Percentiles rank a stretch among this genome's conserved stretches.
Conservation (phyloP, 2,113 vertebrate genomes). For the Gopherus flavomarginatus region DNA sequence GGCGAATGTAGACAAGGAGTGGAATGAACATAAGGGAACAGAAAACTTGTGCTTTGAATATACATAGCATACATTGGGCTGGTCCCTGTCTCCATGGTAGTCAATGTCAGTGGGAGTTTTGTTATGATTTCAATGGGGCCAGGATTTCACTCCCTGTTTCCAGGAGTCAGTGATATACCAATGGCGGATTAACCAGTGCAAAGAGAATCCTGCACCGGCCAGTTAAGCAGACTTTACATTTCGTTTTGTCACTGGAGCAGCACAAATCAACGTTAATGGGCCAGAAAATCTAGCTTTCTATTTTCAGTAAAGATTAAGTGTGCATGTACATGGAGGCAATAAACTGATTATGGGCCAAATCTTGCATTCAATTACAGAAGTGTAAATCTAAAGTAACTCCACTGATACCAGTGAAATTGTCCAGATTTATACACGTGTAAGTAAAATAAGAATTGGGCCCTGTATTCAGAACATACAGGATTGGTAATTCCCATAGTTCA, state of each 20-base stretch:
- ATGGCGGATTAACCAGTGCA: background rate
- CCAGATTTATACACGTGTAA: background rate
- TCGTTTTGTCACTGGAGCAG: background rate
- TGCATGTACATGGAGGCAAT: background rate
- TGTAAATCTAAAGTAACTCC: background rate
- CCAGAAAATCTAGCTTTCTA: background rate
- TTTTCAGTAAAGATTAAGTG: background rate
- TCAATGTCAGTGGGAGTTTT: background rate
- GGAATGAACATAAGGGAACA: background rate
- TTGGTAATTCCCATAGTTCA: background rate
- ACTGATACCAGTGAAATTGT: background rate
- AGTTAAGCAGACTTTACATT: background rate
- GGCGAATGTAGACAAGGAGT: background rate
- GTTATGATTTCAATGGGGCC: background rate
- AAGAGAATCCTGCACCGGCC: no score
- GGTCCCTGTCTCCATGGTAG: background rate
- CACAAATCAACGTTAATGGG: background rate
- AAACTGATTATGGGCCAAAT: background rate
- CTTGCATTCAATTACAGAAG: background rate
- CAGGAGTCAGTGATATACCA: background rate
- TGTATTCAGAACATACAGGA: background rate
- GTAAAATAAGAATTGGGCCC: background rate
- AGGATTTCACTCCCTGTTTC: background rate
- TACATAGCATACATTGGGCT: background rate
- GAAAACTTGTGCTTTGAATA: background rate